Percentiles rank a stretch among this genome's conserved stretches.
phyloP scores from a whole-genome alignment of 2,888 invertebrate genomes.

The Globia sparganii region DNA sequence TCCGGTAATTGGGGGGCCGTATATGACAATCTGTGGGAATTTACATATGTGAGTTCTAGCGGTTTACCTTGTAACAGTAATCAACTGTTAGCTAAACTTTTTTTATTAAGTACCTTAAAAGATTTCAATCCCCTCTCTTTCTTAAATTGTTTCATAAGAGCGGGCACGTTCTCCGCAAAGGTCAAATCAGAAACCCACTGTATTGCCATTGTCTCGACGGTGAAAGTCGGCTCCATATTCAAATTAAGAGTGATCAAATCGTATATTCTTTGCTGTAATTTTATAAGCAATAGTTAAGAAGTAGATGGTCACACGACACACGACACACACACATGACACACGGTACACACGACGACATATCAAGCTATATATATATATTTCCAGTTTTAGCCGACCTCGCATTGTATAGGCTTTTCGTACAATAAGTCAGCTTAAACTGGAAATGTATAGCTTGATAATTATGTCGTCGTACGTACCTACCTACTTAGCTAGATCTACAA shows the following conservation, averaged over 20 bases:
- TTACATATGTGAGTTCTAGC: constrained; percentile 13
- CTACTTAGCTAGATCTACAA: background rate
- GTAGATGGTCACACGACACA: no score
- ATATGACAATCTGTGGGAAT: constrained; percentile 85
- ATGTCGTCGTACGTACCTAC: background rate
- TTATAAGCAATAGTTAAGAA: background rate
- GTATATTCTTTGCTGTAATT: constrained; percentile 88
- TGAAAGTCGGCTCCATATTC: constrained; percentile 90
- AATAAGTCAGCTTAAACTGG: background rate
- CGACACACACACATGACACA: no score
- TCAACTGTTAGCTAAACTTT: constrained; percentile 30
- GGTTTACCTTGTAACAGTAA: constrained; percentile 57
- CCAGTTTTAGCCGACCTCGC: background rate
- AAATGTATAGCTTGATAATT: background rate
- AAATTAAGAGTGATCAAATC: constrained; percentile 91
- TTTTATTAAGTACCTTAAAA: constrained; percentile 79
- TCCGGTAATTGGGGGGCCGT: constrained; percentile 92
- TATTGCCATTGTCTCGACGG: constrained; percentile 87
- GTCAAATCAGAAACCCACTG: constrained; percentile 89
- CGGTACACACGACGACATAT: no score
- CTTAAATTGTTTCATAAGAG: constrained; percentile 88
- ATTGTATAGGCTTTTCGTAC: background rate
- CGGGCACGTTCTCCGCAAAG: constrained; percentile 85
- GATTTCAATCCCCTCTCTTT: constrained; percentile 89
- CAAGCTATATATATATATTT: no score